Base-by-base conservation (phyloP, 2,113 vertebrate genomes). In the Puffinus mauretanicus region DNA sequence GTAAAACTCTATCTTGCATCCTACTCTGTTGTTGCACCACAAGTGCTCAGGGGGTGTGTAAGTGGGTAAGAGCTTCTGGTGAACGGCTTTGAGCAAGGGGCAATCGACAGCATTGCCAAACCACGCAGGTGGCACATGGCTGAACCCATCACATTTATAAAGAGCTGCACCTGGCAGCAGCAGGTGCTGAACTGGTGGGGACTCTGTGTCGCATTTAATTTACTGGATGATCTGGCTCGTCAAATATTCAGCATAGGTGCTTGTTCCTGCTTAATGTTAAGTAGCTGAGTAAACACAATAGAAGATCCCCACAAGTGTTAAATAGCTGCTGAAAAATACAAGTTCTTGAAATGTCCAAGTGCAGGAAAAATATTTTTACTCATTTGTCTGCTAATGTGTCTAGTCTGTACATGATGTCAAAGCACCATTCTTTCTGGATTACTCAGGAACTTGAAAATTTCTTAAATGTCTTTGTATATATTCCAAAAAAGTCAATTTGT, bases 111-210 rank as follows among this genome's bases (percentile, higher is more conserved):
- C 29, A 9, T 44, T 88, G 91, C 88, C 86, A 96, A 94, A 88
- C 38, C 2, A 3, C 3, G 9, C 95, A 94, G 93, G 93, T 96
- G 93, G 88, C 2, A 3, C 55, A 14, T 6, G 64, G 55, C 80
- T 86, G 88, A 94, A 81, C 60, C 91, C 40, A 34, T 83, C 83
- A 65, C n/a, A 34, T 94, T 52, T 92, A 70, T 66, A 83, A 96
- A 84, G 83, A 83, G 69, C 51, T 96, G 36, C 6, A 8, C 69
- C 96, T 95, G 93, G 80, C 89, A 89, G 89, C 60, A 96, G 71
- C 88, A 95, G 94, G 88, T 94, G 86, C 60, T 89, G 55, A 0
- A 67, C 86, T 96, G 91, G 72, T 4, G 0, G 95, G 83, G 55
- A 26, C 24, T 83, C 80, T 2, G 5, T 73, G 86, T 91, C 2